These are phyloP conservation scores for Ptychodera flava DNA, from an alignment of 35 echinoderm and acorn worm species.

Conservation along the genomic window DNA sequence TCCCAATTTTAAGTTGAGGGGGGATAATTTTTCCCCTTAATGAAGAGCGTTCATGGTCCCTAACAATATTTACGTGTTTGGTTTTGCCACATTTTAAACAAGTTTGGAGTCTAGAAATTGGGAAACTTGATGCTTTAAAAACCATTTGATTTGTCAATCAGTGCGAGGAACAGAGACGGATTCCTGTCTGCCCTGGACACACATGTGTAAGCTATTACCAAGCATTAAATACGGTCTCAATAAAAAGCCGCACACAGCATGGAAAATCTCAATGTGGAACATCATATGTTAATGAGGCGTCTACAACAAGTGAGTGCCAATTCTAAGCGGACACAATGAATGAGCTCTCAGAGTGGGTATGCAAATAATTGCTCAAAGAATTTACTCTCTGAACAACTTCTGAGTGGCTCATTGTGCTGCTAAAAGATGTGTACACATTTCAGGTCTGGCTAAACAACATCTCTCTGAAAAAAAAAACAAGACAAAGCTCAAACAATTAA, in stretches of 20 bases:
- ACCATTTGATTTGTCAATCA: background rate
- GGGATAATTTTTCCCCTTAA: background rate
- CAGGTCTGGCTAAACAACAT: background rate
- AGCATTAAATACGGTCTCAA: background rate
- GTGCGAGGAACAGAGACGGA: too few relatives aligned
- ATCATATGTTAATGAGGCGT: background rate
- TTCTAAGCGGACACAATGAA: background rate
- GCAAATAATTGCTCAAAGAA: background rate
- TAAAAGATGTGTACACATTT: constrained; percentile 2
- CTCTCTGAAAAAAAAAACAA: too few relatives aligned
- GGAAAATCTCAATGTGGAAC: background rate
- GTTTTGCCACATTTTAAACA: background rate
- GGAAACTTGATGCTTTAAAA: background rate
- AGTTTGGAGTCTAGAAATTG: background rate
- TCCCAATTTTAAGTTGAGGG: background rate
- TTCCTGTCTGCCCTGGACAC: background rate
- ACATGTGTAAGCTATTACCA: background rate
- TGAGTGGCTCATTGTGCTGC: background rate
- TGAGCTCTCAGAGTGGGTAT: background rate
- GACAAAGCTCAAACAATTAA: too few relatives aligned
- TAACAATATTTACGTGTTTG: background rate
- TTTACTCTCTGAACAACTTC: background rate
- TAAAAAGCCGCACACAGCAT: background rate
- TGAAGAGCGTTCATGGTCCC: background rate
- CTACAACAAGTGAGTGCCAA: background rate